These are phyloP conservation scores for Aphrocallistes beatrix DNA, from an alignment of 37 sponge, comb jelly and placozoan species.

Conservation along the genomic window DNA sequence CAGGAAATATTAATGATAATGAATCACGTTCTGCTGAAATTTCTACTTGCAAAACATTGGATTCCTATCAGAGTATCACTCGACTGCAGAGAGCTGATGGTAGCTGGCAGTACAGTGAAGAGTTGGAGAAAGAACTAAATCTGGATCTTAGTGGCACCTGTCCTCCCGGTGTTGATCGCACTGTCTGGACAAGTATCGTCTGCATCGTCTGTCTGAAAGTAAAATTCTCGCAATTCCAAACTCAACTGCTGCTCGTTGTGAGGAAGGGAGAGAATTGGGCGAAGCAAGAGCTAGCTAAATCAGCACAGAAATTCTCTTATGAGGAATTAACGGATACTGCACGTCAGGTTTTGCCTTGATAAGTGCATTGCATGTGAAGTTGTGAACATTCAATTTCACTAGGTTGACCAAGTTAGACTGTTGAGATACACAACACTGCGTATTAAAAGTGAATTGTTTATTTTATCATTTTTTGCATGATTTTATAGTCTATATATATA, in stretches of 20 bases:
- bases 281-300: background rate
- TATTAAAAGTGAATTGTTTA: no score
- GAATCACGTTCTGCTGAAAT: no score
- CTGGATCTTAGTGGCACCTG: background rate
- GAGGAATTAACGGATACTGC: background rate
- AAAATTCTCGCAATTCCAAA: background rate
- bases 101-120: background rate
- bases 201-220: background rate
- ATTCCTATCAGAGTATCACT: background rate
- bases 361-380: no score
- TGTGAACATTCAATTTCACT: no score
- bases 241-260: background rate
- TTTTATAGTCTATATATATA: no score
- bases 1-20: no score
- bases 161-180: background rate
- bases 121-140: background rate
- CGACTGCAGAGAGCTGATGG: background rate
- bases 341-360: no score
- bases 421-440: no score
- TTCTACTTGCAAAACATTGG: background rate
- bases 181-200: background rate
- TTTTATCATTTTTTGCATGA: no score
- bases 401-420: no score
- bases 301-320: background rate
- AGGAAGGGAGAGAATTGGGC: conserved; percentile 6